Evolutionary conservation across 2,113 vertebrate species (phyloP).

Genomic region (Myotis yumanensis): DNA sequence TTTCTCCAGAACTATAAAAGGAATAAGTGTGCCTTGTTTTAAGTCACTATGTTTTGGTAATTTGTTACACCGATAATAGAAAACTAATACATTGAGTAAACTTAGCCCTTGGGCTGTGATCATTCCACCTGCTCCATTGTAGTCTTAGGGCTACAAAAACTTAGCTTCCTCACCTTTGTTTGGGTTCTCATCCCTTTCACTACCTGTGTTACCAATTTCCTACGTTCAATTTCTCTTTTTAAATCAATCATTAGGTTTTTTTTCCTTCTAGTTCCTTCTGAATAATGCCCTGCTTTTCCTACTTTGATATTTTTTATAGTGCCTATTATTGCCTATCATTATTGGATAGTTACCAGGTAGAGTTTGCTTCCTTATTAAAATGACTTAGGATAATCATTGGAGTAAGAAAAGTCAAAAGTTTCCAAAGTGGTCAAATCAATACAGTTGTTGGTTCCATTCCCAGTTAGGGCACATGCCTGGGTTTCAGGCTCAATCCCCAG

Average conservation of each 20-base stretch:
- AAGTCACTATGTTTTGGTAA: neutral
- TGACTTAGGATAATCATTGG: neutral
- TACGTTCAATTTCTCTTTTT: neutral
- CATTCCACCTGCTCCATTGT: neutral
- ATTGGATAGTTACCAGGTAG: neutral
- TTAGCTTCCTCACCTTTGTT: neutral
- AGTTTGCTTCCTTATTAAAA: neutral
- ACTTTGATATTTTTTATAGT: neutral
- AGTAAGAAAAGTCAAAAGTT: neutral
- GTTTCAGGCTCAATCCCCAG: too few relatives aligned
- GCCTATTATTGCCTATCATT: neutral
- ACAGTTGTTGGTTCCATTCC: too few relatives aligned
- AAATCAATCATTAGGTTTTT: neutral
- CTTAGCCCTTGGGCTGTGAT: neutral
- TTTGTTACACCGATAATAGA: neutral
- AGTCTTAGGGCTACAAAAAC: rapidly evolving
- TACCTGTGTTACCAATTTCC: neutral
- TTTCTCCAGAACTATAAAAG: neutral
- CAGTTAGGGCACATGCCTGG: too few relatives aligned
- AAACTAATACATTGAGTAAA: neutral
- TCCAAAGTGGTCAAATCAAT: neutral
- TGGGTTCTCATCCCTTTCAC: neutral
- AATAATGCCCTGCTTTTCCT: neutral
- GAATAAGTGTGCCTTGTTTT: neutral
- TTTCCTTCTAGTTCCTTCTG: neutral